A percentile compares a stretch with the other conserved stretches of the same genome.
phyloP scores from a whole-genome alignment of 2,888 invertebrate species.

The Nysson spinosus region DNA sequence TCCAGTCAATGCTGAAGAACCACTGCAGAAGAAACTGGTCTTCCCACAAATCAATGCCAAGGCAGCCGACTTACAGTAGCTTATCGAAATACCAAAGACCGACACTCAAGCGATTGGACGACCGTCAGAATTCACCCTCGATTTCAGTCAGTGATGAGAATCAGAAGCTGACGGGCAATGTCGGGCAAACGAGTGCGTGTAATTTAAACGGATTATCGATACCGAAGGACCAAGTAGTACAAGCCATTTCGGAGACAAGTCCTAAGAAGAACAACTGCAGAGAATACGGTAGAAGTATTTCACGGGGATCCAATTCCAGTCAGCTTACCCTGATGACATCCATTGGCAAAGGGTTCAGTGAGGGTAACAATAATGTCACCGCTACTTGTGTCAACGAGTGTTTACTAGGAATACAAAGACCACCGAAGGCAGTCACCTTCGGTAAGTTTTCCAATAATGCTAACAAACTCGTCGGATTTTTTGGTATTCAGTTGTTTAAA shows the following conservation, averaged over 20 bases:
- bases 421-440: constrained; percentile 59
- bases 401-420: constrained; percentile 72
- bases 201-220: constrained; percentile 26
- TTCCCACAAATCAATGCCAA: constrained; percentile 52
- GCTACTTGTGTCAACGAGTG: constrained; percentile 63
- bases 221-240: constrained; percentile 6
- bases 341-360: constrained; percentile 62
- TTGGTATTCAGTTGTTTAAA: too few species aligned
- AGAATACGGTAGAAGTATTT: constrained; percentile 45
- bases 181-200: constrained; percentile 5
- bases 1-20: constrained; percentile 77
- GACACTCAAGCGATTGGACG: constrained; percentile 48
- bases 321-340: constrained; percentile 70
- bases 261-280: constrained; percentile 4
- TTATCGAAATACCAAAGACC: constrained; percentile 64
- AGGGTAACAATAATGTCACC: constrained; percentile 61
- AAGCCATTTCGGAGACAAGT: neutral
- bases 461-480: too few species aligned
- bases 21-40: constrained; percentile 70
- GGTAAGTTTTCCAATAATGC: constrained; percentile 46
- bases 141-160: constrained; percentile 68
- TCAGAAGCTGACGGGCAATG: constrained; percentile 23
- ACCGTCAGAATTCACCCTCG: constrained; percentile 64
- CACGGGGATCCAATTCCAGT: constrained; percentile 68
- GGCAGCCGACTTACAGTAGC: constrained; percentile 72